Base-by-base conservation (phyloP, 2,888 invertebrate species). In the Rotaria socialis region DNA sequence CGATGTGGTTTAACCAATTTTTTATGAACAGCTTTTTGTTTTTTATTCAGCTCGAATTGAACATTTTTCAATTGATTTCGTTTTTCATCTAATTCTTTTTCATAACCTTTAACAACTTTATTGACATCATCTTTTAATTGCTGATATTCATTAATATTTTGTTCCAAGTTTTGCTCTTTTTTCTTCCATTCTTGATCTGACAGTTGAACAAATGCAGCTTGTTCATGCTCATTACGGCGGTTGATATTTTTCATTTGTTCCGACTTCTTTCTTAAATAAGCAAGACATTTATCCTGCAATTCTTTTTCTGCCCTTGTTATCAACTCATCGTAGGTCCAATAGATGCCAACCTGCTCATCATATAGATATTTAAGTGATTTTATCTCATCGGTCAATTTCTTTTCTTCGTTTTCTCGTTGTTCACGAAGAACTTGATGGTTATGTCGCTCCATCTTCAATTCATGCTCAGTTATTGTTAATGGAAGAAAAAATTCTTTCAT, bases 401-500 rank as follows among this genome's bases (percentile, higher is more conserved):
- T 8, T 6, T 22, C 10, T n/a, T 60, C 60, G 2, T n/a, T 14
- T 60, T 60, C 60, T 6, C 60, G 60, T 27, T 60, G 60, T n/a
- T 60, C 2, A 60, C 60, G 60, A 60, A 60, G 60, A 60, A 5
- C 27, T 60, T 10, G 16, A 60, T 60, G 60, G 27, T 60, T 60
- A 60, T 60, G 14, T 60, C 60, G 60, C 14, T 60, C 60, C 60
- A 60, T 60, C 5, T 60, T 22, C 27, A 60, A n/a, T 60, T 60
- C 60, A 60, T 60, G n/a, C 16, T 60, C 60, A 60, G 27, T 60
- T 60, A 60, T 60, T 60, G 60, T 60, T 60, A 60, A 60, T n/a
- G 60, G 60, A 60, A 60, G 60, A n/a, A 60, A 60, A 60, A 60
- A 60, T 60, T 60, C 60, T 60, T 60, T 19, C 60, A 60, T 60